Conservation (phyloP, 2,888 invertebrate species). For the Cephus spinipes region DNA sequence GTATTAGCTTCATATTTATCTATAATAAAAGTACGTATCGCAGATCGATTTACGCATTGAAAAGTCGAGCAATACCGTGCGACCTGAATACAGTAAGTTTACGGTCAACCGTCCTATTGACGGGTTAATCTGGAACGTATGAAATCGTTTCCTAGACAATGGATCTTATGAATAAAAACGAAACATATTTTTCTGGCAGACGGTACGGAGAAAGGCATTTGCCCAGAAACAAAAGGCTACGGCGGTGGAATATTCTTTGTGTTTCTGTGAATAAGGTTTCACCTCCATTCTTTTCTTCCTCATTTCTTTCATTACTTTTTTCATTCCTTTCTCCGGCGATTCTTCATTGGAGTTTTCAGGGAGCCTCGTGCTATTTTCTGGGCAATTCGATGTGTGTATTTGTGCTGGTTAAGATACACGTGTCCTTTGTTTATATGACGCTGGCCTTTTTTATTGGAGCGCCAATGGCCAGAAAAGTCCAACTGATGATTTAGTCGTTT, state of each 20-base stretch:
- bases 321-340: conserved; percentile 15
- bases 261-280: conserved; percentile 15
- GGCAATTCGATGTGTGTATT: not conserved
- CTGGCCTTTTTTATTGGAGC: not conserved
- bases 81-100: not conserved
- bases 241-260: not conserved
- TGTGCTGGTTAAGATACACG: not conserved
- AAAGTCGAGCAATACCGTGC: not conserved
- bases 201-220: not conserved
- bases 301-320: conserved; percentile 11
- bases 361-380: not conserved
- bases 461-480: not conserved
- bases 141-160: not conserved
- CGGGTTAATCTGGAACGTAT: not conserved
- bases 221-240: not conserved
- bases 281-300: conserved; percentile 12
- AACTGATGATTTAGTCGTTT: not conserved
- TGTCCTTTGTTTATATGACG: too few species aligned
- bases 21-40: not conserved
- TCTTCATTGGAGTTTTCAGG: conserved; percentile 9
- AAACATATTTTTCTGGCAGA: not conserved
- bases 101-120: not conserved
- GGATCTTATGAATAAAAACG: not conserved
- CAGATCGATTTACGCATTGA: not conserved
- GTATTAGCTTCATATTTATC: not conserved